These are phyloP conservation scores for Dolichoris vasculosae DNA, from an alignment of 1,140 invertebrate genomes.

Conservation along the genomic window DNA sequence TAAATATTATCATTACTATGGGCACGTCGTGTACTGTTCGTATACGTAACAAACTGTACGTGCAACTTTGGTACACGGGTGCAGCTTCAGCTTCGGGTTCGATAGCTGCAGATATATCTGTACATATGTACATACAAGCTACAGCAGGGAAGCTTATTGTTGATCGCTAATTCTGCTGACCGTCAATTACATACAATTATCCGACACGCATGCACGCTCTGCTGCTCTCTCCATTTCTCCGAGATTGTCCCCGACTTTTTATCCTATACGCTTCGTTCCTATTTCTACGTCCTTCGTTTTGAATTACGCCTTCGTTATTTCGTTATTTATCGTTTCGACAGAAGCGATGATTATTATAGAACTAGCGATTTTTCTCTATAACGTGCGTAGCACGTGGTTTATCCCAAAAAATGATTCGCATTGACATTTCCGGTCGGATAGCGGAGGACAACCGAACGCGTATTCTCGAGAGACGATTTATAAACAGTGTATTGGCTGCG, in stretches of 20 bases:
- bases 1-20: not conserved
- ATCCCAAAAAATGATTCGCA: not conserved
- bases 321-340: not conserved
- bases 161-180: constrained; percentile 72
- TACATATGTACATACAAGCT: constrained; percentile 13
- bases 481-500: not conserved
- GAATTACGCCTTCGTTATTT: not conserved
- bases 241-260: not conserved
- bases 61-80: constrained; percentile 38
- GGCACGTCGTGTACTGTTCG: not conserved
- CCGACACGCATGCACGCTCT: constrained; percentile 66
- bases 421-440: not conserved
- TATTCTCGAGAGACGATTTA: not conserved
- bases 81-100: constrained; percentile 43
- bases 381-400: not conserved
- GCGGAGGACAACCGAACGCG: not conserved
- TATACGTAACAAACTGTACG: constrained; percentile 3
- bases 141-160: constrained; percentile 66
- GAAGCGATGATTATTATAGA: not conserved
- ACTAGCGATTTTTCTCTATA: not conserved
- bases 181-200: constrained; percentile 71
- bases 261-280: not conserved
- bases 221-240: constrained; percentile 8
- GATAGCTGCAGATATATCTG: constrained; percentile 43
- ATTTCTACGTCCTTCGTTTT: not conserved